Percentiles rank a stretch among this genome's conserved stretches.
These are phyloP conservation scores for Neelides folsomi DNA, from an alignment of 2,888 invertebrate species.

Conservation along the genomic window DNA sequence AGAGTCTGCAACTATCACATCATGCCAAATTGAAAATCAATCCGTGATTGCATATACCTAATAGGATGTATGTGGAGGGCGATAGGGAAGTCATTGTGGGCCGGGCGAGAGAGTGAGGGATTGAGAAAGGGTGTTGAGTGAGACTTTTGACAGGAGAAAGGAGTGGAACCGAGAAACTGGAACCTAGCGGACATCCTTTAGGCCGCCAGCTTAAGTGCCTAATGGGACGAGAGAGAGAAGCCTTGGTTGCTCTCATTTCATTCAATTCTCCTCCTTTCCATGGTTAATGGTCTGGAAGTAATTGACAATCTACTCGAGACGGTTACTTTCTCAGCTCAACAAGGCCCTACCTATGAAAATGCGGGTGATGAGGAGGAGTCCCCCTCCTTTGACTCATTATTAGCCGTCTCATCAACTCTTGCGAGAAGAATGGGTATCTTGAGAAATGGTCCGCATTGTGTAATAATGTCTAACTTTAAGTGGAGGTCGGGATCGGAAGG, in stretches of 20 bases:
- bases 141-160: constrained; percentile 3
- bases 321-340: not conserved
- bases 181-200: no score
- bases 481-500: no score
- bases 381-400: constrained; percentile 4
- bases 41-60: not conserved
- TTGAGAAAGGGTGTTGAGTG: no score
- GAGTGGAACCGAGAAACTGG: not conserved
- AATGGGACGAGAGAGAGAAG: constrained; percentile 11
- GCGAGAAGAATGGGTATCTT: no score
- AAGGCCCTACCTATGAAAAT: not conserved
- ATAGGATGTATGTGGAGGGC: no score
- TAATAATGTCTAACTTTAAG: no score
- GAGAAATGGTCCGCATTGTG: no score
- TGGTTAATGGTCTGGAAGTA: constrained; percentile 19
- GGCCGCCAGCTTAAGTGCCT: constrained; percentile 2
- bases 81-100: no score
- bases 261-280: not conserved
- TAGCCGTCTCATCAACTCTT: constrained; percentile 12
- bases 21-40: constrained; percentile 16
- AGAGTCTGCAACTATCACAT: constrained; percentile 28
- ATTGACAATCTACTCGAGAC: constrained; percentile 16
- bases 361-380: constrained; percentile 7
- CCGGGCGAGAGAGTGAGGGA: no score
- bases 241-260: not conserved